Evolutionary conservation across 2,113 vertebrate genomes (phyloP).

Genomic region (Psilopsiagon aymara): DNA sequence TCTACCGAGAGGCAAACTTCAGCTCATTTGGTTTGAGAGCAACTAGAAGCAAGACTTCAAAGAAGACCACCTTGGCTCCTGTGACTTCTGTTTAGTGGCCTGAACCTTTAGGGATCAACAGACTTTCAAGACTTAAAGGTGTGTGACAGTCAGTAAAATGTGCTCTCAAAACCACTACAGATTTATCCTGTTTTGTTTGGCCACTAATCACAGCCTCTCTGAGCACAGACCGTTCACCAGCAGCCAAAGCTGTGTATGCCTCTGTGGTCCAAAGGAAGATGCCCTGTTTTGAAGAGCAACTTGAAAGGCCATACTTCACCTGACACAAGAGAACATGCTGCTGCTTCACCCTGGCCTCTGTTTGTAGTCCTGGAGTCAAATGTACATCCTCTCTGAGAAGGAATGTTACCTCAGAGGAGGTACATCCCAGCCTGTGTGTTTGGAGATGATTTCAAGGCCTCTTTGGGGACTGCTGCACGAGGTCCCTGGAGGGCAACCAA

Average conservation of each 20-base stretch:
- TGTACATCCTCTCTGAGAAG: rapidly evolving
- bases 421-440: neutral
- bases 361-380: neutral
- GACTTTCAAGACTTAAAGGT: neutral
- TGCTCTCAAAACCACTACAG: neutral
- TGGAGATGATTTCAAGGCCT: neutral
- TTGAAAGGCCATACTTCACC: neutral
- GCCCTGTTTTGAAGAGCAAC: neutral
- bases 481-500: neutral
- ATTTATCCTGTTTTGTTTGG: neutral
- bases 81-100: neutral
- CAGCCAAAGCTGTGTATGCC: neutral
- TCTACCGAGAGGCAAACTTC: conserved; percentile 17
- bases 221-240: neutral
- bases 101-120: neutral
- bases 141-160: neutral
- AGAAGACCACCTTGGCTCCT: neutral
- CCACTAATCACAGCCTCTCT: neutral
- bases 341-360: neutral
- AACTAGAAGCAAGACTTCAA: neutral
- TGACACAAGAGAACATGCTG: neutral
- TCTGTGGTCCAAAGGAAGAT: neutral
- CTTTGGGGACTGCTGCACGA: neutral
- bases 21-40: neutral
- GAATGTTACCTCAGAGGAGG: neutral